Evolutionary conservation across 2,113 vertebrate species (phyloP).

Genomic region (Mustela nigripes): DNA sequence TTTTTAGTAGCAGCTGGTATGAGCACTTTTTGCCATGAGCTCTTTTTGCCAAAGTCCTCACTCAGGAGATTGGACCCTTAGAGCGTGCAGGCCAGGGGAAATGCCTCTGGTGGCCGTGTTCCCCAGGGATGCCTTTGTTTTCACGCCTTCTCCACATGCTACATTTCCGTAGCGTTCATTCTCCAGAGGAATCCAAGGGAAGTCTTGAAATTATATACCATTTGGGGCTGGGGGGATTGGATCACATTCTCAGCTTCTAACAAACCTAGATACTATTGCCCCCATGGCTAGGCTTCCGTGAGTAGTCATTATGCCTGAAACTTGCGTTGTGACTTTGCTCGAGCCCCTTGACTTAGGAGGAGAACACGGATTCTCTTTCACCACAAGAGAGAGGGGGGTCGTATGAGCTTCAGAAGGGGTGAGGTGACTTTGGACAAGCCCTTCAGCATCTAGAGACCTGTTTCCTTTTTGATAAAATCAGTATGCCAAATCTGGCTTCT

Average conservation of each 20-base stretch:
- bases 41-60: not conserved
- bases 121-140: not conserved
- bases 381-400: not conserved
- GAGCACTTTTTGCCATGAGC: not conserved
- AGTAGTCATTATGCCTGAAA: not conserved
- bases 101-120: not conserved
- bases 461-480: not conserved
- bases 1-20: not conserved
- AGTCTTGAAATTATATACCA: not conserved
- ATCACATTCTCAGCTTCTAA: not conserved
- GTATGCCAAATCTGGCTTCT: not conserved
- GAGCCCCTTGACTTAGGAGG: not conserved
- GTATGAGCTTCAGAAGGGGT: not conserved
- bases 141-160: not conserved
- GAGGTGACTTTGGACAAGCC: not conserved
- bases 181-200: not conserved
- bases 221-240: not conserved
- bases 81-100: not conserved
- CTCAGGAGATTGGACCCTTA: not conserved
- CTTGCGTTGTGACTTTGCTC: not conserved
- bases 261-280: not conserved
- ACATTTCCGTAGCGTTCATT: not conserved
- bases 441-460: not conserved
- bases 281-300: not conserved
- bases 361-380: not conserved